Evolutionary conservation across 2,888 invertebrate species (phyloP), one percentile per base, ranked within the genome.

Genomic region (Philhelius pedissequus): DNA sequence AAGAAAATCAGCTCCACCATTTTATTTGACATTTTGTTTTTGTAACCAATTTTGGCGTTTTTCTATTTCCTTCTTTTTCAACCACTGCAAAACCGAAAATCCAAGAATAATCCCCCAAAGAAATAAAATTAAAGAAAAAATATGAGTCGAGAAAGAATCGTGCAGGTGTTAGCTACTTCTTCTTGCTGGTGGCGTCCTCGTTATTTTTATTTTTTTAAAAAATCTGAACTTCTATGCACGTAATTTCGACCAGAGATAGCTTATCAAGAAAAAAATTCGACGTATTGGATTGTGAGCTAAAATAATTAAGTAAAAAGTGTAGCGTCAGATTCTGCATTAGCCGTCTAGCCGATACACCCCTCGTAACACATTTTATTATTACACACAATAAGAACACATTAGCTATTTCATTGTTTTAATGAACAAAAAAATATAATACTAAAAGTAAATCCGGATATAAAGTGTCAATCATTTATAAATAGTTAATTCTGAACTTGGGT

Each of bases 61-160:
- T 68, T 9, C 48, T 27, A 48, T 60, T 38, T 54, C 22, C 48
- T 15, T 45, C 18, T 52, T 38, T 62, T 45, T 22, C 80, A 48
- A 76, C 74, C 56, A 56, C 48, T 32, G 27, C 20, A 22, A 25
- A 74, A 64, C 20, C 38, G 7, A 54, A 73, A 38, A n/a, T n/a
- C n/a, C n/a, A n/a, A 20, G 20, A 62, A 76, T n/a, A 70, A 50
- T 25, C 45, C 18, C 70, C 4, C 18, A 70, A 52, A 38, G 48
- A 69, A 73, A 40, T 11, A 62, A 35, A 43, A 20, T 45, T 50
- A 22, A 62, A 69, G 62, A 50, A 27, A n/a, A 40, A 27, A 18
- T 56, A 78, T 78, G 78, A 83, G 69, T 78, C 82, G 74, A 78
- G 78, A 83, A 83, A 83, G 79, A 83, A 74, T 83, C 83, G 78